Evolutionary conservation across 2,797 vertebrate species (phyloP).

Genomic region (Pipistrellus nathusii): DNA sequence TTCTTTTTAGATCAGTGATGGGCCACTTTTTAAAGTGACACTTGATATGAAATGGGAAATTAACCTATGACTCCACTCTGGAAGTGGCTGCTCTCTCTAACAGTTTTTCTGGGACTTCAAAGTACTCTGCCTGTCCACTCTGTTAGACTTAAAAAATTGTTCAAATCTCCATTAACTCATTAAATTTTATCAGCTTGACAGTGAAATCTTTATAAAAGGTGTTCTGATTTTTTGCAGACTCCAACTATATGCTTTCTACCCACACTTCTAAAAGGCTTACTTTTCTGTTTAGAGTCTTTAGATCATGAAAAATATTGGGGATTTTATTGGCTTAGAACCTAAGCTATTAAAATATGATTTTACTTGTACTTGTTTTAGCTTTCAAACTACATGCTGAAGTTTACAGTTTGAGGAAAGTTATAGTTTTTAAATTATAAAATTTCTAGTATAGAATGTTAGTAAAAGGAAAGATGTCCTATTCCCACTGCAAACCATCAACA

Average conservation of each 20-base stretch:
- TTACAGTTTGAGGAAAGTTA: not conserved
- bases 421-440: not conserved
- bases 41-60: not conserved
- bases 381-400: not conserved
- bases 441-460: not conserved
- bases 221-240: not conserved
- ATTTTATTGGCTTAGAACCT: not conserved
- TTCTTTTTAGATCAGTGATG: not conserved
- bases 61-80: not conserved
- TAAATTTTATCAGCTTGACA: not conserved
- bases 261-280: not conserved
- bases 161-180: not conserved
- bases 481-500: not conserved
- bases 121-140: not conserved
- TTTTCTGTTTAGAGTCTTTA: not conserved
- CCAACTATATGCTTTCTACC: not conserved
- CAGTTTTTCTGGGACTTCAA: not conserved
- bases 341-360: not conserved
- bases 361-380: conserved; percentile 1
- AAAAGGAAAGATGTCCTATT: not conserved
- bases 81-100: not conserved
- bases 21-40: not conserved
- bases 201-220: not conserved
- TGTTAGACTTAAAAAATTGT: not conserved
- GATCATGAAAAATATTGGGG: not conserved